A percentile compares a stretch with the other conserved stretches of the same genome.
Evolutionary conservation across 2,888 invertebrate genomes (phyloP).

Genomic region (Dione vanillae): DNA sequence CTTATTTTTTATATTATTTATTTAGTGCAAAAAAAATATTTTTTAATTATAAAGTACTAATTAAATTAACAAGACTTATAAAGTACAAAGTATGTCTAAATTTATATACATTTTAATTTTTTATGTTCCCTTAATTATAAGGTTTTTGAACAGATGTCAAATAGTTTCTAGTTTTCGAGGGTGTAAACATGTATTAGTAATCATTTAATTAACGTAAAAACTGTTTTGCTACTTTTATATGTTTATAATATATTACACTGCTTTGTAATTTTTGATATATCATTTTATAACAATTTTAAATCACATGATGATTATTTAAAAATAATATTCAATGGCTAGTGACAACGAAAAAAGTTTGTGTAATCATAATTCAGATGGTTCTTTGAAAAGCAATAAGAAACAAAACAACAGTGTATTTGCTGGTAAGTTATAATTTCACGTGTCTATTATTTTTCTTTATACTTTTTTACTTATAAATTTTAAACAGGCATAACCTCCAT

Average conservation of each 20-base stretch:
- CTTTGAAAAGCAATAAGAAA: conserved; percentile 71
- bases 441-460: background rate
- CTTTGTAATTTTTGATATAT: conserved; percentile 27
- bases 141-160: conserved; percentile 52
- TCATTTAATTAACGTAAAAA: conserved; percentile 52
- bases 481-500: conserved; percentile 34
- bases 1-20: background rate
- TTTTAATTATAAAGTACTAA: no score
- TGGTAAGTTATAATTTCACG: conserved; percentile 59
- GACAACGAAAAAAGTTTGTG: conserved; percentile 80
- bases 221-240: conserved; percentile 58
- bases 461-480: background rate
- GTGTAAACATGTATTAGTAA: conserved; percentile 72
- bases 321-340: conserved; percentile 80
- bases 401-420: conserved; percentile 64
- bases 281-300: conserved; percentile 32
- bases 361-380: conserved; percentile 77
- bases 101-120: background rate
- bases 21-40: no score
- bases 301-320: conserved; percentile 35
- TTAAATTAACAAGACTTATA: no score
- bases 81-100: background rate
- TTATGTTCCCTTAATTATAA: background rate
- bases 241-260: conserved; percentile 47
- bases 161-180: conserved; percentile 55